Conservation (phyloP, 1,140 invertebrate species). For the Odontomachus brunneus region DNA sequence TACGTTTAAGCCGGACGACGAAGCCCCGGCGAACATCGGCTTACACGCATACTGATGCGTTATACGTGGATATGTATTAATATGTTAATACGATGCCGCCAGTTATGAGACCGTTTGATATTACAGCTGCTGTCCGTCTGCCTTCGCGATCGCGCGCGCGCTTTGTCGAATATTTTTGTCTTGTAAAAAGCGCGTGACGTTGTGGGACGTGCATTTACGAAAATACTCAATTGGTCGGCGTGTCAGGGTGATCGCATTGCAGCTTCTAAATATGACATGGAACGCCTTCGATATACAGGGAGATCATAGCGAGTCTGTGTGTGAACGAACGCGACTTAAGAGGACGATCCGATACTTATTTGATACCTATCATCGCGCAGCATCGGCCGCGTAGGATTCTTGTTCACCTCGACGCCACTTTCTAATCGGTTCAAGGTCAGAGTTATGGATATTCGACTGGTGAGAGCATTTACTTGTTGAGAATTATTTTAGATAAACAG, state of each 20-base stretch:
- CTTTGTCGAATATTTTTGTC: slow-evolving; percentile 34
- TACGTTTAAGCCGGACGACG: slow-evolving; percentile 74
- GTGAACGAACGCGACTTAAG: background rate
- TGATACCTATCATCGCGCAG: too few species aligned
- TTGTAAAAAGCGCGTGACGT: background rate
- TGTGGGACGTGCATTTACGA: slow-evolving; percentile 15
- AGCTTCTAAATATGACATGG: background rate
- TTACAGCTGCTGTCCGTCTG: slow-evolving; percentile 52
- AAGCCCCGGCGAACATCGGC: slow-evolving; percentile 79
- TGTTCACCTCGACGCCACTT: background rate
- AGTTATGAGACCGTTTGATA: slow-evolving; percentile 52
- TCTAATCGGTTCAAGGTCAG: background rate
- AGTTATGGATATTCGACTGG: background rate
- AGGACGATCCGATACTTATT: background rate
- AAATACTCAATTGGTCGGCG: slow-evolving; percentile 28
- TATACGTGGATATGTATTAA: slow-evolving; percentile 71
- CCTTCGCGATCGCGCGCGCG: background rate
- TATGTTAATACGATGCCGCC: slow-evolving; percentile 67
- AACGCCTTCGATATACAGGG: background rate
- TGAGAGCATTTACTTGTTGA: background rate
- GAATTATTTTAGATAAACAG: background rate
- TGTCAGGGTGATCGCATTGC: too few species aligned
- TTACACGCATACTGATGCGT: slow-evolving; percentile 82
- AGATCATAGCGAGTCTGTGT: background rate
- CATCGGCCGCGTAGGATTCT: background rate